These are phyloP conservation scores for Cartodere bifasciata DNA, from an alignment of 2,888 invertebrate genomes.

Conservation along the genomic window DNA sequence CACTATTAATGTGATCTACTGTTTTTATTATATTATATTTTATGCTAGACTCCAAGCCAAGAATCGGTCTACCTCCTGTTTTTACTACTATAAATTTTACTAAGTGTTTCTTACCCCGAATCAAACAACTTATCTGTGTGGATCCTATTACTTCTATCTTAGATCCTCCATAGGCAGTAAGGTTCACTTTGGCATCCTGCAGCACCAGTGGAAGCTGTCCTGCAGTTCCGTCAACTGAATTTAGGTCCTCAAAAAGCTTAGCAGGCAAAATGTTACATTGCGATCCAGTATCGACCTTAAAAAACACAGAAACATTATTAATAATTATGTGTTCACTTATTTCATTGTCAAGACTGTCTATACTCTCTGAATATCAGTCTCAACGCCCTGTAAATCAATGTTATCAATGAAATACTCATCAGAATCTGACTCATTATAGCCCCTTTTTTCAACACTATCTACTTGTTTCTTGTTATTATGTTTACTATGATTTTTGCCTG, in stretches of 20 bases:
- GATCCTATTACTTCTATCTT: conserved; percentile 3
- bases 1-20: conserved; percentile 2
- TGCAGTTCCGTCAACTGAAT: no score
- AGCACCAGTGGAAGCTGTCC: conserved; percentile 2
- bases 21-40: conserved; percentile 4
- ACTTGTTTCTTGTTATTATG: not conserved
- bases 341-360: conserved; percentile 1
- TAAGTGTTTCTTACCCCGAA: not conserved
- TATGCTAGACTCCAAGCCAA: conserved; percentile 1
- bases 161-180: conserved; percentile 4
- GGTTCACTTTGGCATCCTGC: not conserved
- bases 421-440: not conserved
- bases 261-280: conserved; percentile 2
- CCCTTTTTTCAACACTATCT: not conserved
- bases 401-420: not conserved
- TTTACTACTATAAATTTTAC: conserved; percentile 1
- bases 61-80: conserved; percentile 3
- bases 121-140: not conserved
- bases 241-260: no score
- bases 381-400: not conserved
- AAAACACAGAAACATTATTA: conserved; percentile 1
- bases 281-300: conserved; percentile 3
- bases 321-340: conserved; percentile 1
- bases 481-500: not conserved
- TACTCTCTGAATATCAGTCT: not conserved